Conservation (phyloP, 2,888 invertebrate genomes). For the Sturmia bella region DNA sequence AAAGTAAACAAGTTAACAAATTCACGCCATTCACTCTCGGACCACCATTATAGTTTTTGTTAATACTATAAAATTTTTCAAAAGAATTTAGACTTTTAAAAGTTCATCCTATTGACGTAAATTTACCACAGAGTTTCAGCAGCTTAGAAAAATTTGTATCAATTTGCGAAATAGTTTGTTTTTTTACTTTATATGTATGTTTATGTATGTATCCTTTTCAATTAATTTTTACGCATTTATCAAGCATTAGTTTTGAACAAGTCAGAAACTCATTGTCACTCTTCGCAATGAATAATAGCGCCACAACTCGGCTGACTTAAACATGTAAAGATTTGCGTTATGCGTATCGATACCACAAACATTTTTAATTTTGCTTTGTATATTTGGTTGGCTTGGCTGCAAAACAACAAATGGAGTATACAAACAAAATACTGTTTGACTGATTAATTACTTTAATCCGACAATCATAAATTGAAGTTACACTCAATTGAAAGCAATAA, state of each 20-base stretch:
- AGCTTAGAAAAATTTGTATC: too few relatives aligned
- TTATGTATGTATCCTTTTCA: too few relatives aligned
- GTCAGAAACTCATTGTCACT: too few relatives aligned
- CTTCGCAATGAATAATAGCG: too few relatives aligned
- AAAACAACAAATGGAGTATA: slow-evolving; percentile 36
- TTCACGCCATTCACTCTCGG: slow-evolving; percentile 59
- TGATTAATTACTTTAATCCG: slow-evolving; percentile 56
- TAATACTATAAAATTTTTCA: not conserved
- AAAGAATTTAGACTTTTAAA: too few relatives aligned
- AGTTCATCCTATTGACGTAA: too few relatives aligned
- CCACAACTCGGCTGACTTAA: slow-evolving; percentile 43
- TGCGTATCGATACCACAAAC: slow-evolving; percentile 52
- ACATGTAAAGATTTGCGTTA: slow-evolving; percentile 29
- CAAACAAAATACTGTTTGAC: slow-evolving; percentile 51
- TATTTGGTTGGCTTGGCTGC: slow-evolving; percentile 1
- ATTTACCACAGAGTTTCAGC: too few relatives aligned
- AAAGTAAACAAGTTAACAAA: slow-evolving; percentile 63
- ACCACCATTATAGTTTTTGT: slow-evolving; percentile 48
- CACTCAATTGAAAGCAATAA: slow-evolving; percentile 20
- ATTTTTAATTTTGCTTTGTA: slow-evolving; percentile 19
- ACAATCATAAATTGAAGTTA: slow-evolving; percentile 45
- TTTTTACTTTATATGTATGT: too few relatives aligned
- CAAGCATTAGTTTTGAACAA: too few relatives aligned
- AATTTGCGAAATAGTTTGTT: too few relatives aligned
- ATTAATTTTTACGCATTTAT: too few relatives aligned